A percentile compares a stretch with the other conserved stretches of the same genome.
Conservation (phyloP, 2,113 vertebrate genomes). For the Nanorana parkeri region DNA sequence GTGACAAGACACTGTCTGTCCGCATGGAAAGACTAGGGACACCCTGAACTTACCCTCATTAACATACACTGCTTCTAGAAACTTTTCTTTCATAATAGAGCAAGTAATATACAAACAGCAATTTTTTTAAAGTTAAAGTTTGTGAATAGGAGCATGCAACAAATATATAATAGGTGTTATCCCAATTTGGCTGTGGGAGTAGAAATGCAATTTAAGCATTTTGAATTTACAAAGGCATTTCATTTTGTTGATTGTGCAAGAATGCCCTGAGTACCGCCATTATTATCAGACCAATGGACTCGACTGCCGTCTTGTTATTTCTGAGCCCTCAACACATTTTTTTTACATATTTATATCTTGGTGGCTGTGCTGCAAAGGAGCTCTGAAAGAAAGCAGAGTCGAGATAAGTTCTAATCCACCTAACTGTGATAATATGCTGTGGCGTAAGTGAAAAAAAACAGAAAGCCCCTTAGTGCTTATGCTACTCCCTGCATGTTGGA, state of each 20-base stretch:
- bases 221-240: neutral
- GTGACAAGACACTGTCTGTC: no score
- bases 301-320: conserved; percentile 52
- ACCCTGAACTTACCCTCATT: no score
- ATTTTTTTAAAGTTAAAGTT: no score
- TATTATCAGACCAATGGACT: neutral
- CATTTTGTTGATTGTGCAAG: neutral
- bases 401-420: conserved; percentile 87
- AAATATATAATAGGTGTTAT: no score
- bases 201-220: no score
- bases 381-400: conserved; percentile 83
- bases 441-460: conserved; percentile 84
- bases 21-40: no score
- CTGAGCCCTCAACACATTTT: conserved; percentile 62
- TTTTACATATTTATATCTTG: conserved; percentile 81
- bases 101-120: no score
- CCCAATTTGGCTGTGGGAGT: no score
- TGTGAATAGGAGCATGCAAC: no score
- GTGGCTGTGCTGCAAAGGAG: conserved; percentile 79
- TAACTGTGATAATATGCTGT: conserved; percentile 86
- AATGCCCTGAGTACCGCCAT: neutral
- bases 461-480: conserved; percentile 68
- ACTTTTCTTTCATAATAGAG: no score
- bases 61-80: no score
- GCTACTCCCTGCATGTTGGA: conserved; percentile 60